Percentiles rank a stretch among this genome's conserved stretches.
Evolutionary conservation across 2,113 vertebrate genomes (phyloP).

Genomic region (Hemibagrus wyckioides): DNA sequence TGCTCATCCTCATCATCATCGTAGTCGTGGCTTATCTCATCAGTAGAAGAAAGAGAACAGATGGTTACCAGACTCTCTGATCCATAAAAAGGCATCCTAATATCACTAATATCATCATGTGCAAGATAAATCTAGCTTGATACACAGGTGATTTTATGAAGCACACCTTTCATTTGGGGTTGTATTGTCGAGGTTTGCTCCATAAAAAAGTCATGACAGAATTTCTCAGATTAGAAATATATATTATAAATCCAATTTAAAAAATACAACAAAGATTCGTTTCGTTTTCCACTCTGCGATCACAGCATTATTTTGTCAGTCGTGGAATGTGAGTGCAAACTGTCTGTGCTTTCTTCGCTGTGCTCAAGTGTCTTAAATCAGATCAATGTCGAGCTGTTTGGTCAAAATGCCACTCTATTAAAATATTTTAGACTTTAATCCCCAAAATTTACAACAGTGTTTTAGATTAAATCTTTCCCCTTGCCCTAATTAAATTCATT

Average conservation of each 20-base stretch:
- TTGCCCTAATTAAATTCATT: background rate
- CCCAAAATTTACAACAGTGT: background rate
- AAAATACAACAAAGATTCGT: background rate
- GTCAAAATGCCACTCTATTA: no score
- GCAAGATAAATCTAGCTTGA: background rate
- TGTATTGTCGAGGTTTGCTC: background rate
- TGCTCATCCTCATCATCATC: constrained; percentile 76
- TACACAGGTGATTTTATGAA: background rate
- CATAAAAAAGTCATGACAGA: background rate
- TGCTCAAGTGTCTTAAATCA: background rate
- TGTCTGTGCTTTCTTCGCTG: background rate
- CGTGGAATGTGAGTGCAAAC: background rate
- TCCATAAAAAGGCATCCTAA: background rate
- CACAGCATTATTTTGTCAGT: background rate
- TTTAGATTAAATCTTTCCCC: background rate
- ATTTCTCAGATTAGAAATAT: background rate
- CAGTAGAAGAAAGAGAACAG: constrained; percentile 62
- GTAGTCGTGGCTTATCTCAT: constrained; percentile 77
- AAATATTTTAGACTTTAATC: background rate
- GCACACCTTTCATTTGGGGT: background rate
- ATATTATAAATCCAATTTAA: background rate
- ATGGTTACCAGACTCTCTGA: constrained; percentile 81
- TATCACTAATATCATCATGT: background rate
- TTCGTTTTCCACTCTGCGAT: background rate
- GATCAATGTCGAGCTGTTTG: background rate